Base-by-base conservation (phyloP, 2,888 invertebrate genomes). In the Drosophila kokeensis region DNA sequence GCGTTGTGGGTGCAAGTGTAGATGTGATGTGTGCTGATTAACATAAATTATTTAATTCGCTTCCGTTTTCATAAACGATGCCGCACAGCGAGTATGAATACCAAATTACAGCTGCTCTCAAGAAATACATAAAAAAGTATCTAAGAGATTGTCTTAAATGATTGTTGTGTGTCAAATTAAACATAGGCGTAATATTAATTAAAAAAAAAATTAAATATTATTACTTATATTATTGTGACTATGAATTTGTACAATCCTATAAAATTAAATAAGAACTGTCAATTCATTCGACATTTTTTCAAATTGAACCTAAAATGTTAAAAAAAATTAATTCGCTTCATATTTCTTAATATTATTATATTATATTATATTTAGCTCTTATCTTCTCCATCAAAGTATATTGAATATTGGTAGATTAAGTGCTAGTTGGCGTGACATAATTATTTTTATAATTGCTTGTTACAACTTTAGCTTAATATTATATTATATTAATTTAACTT, bases 11-110 rank as follows among this genome's bases (percentile, higher is more conserved):
- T 13, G 32, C 59, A 63, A 59, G 68, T 66, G 63, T 54, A 81
- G 60, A 55, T 80, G 71, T 61, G 63, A 69, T 81, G 74, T 80
- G 62, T 74, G 80, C 78, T 80, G 82, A 81, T 80, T 80, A 80
- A 59, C 71, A 61, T 59, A 71, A 80, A 78, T 74, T 81, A 74
- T 74, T 78, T 67, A 80, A 81, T 74, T 61, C 53, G 50, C 1
- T 62, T 32, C 48, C 27, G 40, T 61, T 27, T 50, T 61, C 40
- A 30, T 36, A 55, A 30, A 27, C n/a, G 18, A 15, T 38, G 1
- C 50, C 18, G 29, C 34, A 54, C 13, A 34, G 15, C 24, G 52
- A 53, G 21, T 59, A 45, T 38, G 48, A 52, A 61, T 42, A 58
- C 61, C 27, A 42, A 54, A 58, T 58, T 70, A 13, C 18, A n/a